These are phyloP conservation scores for Drosophila virilis DNA, from an alignment of 1,140 invertebrate genomes.

Conservation along the genomic window DNA sequence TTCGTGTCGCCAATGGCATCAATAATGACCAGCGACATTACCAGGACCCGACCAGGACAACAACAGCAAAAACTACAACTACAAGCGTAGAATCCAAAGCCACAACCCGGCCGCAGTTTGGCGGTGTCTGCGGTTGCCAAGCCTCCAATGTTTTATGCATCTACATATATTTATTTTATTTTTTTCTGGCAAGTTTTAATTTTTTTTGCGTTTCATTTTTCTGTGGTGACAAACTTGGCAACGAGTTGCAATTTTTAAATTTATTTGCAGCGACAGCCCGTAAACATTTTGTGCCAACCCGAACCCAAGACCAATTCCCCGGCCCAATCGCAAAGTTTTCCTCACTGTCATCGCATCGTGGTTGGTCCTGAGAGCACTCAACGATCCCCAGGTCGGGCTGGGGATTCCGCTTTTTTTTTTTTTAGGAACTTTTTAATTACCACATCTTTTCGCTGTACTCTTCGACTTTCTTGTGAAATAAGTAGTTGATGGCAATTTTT, in stretches of 20 bases:
- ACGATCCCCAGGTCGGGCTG: conserved; percentile 13
- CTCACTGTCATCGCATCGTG: conserved; percentile 42
- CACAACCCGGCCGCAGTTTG: conserved; percentile 60
- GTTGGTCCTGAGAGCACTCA: conserved; percentile 13
- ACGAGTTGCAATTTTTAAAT: conserved; percentile 70
- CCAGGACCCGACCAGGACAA: conserved; percentile 27
- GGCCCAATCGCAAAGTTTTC: conserved; percentile 63
- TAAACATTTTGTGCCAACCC: conserved; percentile 30
- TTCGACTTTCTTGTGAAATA: conserved; percentile 63
- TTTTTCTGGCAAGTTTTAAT: conserved; percentile 9
- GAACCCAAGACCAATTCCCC: background rate
- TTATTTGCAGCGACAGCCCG: conserved; percentile 55
- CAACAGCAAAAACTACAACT: conserved; percentile 28
- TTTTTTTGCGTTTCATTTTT: conserved; percentile 33
- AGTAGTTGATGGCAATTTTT: conserved; percentile 65
- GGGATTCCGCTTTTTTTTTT: conserved; percentile 47
- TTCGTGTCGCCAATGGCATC: conserved; percentile 45
- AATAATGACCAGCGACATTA: conserved; percentile 63
- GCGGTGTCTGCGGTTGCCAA: conserved; percentile 59
- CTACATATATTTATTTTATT: conserved; percentile 42
- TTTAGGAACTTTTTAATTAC: conserved; percentile 73
- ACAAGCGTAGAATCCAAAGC: conserved; percentile 24
- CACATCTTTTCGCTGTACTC: conserved; percentile 42
- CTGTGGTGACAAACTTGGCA: conserved; percentile 76
- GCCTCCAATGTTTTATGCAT: conserved; percentile 50